These are phyloP conservation scores for Speoplatyrhinus poulsoni DNA, from an alignment of 2,113 vertebrate genomes.

Conservation along the genomic window DNA sequence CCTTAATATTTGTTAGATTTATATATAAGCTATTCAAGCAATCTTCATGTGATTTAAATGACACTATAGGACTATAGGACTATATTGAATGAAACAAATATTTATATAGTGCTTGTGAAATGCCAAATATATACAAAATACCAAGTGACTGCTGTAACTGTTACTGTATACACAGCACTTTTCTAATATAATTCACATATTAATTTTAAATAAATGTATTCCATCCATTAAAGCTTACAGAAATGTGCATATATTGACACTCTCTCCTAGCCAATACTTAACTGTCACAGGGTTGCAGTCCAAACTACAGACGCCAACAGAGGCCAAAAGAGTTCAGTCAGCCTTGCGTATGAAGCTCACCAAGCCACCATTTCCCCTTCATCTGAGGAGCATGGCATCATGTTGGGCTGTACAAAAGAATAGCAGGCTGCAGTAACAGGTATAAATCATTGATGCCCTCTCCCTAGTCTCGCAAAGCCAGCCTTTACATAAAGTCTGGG, in stretches of 20 bases:
- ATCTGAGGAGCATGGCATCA: constrained; percentile 26
- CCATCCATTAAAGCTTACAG: too few species aligned
- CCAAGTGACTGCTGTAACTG: background rate
- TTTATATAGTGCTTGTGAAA: background rate
- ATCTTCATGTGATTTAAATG: too few species aligned
- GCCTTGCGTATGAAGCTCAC: constrained; percentile 28
- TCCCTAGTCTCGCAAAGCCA: too few species aligned
- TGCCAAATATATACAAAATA: background rate
- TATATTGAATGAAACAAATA: background rate
- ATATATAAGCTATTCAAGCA: background rate
- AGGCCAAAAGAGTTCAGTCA: background rate
- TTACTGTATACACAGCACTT: background rate
- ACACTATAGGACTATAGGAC: too few species aligned
- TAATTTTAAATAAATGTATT: too few species aligned
- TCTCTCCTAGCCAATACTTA: background rate
- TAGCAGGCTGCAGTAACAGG: constrained; percentile 1
- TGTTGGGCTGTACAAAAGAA: constrained; percentile 24
- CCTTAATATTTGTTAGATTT: constrained; percentile 8
- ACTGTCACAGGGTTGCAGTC: background rate
- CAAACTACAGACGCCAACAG: background rate
- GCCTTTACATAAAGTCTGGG: too few species aligned
- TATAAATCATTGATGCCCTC: constrained; percentile 66
- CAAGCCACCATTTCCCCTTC: constrained; percentile 4
- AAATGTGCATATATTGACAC: background rate
- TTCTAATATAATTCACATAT: too few species aligned